Conservation (phyloP, 2,888 invertebrate species). For the Eilema sororculum region DNA sequence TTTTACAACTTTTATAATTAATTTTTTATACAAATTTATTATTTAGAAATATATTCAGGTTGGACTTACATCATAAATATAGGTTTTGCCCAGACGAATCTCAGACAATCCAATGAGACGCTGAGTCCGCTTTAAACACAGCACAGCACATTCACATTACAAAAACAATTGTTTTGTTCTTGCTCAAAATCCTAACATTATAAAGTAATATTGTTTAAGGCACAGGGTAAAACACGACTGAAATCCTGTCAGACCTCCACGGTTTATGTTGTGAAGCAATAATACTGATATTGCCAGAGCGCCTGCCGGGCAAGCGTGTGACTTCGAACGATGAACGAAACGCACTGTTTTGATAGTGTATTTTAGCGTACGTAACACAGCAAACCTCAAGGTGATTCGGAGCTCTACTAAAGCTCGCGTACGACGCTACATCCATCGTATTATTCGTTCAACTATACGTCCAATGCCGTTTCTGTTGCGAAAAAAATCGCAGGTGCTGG, state of each 20-base stretch:
- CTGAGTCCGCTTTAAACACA: conserved; percentile 58
- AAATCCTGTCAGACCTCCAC: conserved; percentile 41
- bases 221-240: conserved; percentile 51
- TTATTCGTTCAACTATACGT: conserved; percentile 50
- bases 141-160: conserved; percentile 66
- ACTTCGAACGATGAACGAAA: conserved; percentile 64
- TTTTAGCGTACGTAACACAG: conserved; percentile 81
- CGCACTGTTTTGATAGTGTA: conserved; percentile 85
- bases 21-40: neutral
- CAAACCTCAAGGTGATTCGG: conserved; percentile 80
- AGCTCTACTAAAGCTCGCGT: conserved; percentile 64
- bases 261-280: conserved; percentile 49
- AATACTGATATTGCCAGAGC: conserved; percentile 41
- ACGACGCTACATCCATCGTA: conserved; percentile 63
- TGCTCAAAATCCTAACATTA: conserved; percentile 29
- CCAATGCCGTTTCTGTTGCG: conserved; percentile 58
- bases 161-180: conserved; percentile 49
- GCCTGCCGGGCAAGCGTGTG: conserved; percentile 63
- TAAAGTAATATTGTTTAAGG: conserved; percentile 53
- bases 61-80: conserved; percentile 65
- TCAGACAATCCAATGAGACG: conserved; percentile 67
- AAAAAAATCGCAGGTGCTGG: conserved; percentile 5
- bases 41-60: neutral
- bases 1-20: neutral
- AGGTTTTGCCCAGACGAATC: conserved; percentile 63